These are phyloP conservation scores for Halcyon leucocephala DNA, from an alignment of 2,797 vertebrate genomes.

Conservation along the genomic window DNA sequence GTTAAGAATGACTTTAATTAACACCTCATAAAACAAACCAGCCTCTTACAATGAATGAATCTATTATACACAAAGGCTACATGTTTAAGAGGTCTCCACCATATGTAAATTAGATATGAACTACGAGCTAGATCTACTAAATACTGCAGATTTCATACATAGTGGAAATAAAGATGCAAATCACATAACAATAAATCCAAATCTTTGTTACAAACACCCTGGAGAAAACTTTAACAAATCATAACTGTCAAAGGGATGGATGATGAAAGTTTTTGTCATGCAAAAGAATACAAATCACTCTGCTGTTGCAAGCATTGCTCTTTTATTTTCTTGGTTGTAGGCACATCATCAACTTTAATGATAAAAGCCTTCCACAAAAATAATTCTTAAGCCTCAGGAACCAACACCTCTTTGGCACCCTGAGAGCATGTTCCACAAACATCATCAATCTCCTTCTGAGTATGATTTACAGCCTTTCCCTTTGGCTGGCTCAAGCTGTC, in stretches of 20 bases:
- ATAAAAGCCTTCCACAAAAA: slow-evolving; percentile 81
- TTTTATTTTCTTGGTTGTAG: slow-evolving; percentile 70
- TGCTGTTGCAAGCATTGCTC: slow-evolving; percentile 5
- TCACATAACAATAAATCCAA: slow-evolving; percentile 72
- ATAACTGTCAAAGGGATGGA: slow-evolving; percentile 73
- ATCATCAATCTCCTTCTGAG: slow-evolving; percentile 81
- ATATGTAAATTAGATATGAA: slow-evolving; percentile 30
- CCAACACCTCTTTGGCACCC: slow-evolving; percentile 80
- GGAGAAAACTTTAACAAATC: slow-evolving; percentile 77
- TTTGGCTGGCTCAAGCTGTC: slow-evolving; percentile 65
- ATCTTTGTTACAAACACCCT: slow-evolving; percentile 67
- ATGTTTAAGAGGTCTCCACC: slow-evolving; percentile 49
- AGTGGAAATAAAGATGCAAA: slow-evolving; percentile 75
- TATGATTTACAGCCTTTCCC: slow-evolving; percentile 80
- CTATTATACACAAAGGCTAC: slow-evolving; percentile 49
- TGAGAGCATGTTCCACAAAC: slow-evolving; percentile 78
- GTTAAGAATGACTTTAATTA: slow-evolving; percentile 55
- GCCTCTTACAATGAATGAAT: slow-evolving; percentile 45
- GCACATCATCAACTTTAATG: slow-evolving; percentile 80
- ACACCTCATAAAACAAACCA: slow-evolving; percentile 56
- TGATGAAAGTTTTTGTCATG: slow-evolving; percentile 73
- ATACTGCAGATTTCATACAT: slow-evolving; percentile 16
- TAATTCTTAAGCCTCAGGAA: slow-evolving; percentile 81
- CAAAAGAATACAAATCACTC: slow-evolving; percentile 76
- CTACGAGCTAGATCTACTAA: slow-evolving; percentile 19